Evolutionary conservation across 2,113 vertebrate genomes (phyloP).

Genomic region (Tragelaphus buxtoni): DNA sequence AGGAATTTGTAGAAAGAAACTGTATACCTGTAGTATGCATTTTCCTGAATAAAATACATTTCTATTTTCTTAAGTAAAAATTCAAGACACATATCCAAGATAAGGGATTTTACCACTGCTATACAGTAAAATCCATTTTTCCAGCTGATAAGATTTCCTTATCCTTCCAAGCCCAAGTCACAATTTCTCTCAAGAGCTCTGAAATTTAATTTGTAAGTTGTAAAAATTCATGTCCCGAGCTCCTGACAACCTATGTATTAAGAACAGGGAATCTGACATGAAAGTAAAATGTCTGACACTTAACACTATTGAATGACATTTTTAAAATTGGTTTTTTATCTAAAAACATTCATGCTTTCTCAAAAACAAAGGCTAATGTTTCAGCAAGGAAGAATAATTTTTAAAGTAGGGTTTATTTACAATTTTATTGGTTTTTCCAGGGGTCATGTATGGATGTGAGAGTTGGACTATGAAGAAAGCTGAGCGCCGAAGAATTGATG

Average conservation of each 20-base stretch:
- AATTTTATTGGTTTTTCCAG: neutral
- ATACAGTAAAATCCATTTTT: neutral
- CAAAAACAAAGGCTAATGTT: neutral
- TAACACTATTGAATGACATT: neutral
- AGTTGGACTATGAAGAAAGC: neutral
- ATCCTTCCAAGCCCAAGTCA: neutral
- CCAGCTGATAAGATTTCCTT: neutral
- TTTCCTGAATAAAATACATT: neutral
- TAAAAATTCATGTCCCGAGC: neutral
- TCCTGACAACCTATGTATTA: neutral
- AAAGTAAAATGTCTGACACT: conserved; percentile 31
- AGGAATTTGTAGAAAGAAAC: neutral
- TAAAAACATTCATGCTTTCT: conserved; percentile 26
- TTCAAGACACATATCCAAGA: conserved; percentile 16
- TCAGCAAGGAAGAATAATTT: neutral
- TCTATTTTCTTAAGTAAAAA: neutral
- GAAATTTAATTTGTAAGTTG: neutral
- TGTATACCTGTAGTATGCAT: neutral
- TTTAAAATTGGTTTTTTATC: neutral
- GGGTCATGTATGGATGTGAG: neutral
- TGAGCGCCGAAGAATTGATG: neutral
- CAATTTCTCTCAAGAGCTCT: conserved; percentile 1
- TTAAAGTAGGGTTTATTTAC: neutral
- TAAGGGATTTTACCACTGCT: neutral
- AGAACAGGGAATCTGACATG: neutral